A percentile compares a stretch with the other conserved stretches of the same genome.
These are phyloP conservation scores for Coregonus sp. DNA, from an alignment of 2,797 vertebrate genomes.

Conservation along the genomic window DNA sequence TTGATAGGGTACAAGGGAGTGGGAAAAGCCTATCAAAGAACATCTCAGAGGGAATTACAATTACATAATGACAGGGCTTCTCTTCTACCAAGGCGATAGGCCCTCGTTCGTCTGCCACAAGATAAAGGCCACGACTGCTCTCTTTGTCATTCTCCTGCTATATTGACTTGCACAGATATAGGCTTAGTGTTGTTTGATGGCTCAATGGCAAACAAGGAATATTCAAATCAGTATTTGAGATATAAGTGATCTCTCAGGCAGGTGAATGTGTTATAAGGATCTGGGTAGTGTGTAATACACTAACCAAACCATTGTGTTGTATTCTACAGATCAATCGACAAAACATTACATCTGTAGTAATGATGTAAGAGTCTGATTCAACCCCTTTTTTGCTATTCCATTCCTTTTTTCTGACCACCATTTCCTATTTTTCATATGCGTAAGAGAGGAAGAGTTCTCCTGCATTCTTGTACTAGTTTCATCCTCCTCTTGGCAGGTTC, in stretches of 20 bases:
- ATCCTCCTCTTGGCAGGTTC: neutral
- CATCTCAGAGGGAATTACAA: slow-evolving; percentile 77
- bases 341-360: neutral
- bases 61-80: slow-evolving; percentile 73
- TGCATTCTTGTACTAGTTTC: too few relatives aligned
- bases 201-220: neutral
- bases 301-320: neutral
- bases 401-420: neutral
- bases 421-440: neutral
- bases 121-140: neutral
- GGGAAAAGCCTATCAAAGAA: slow-evolving; percentile 69
- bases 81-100: slow-evolving; percentile 62
- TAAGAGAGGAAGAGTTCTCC: slow-evolving; percentile 7
- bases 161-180: neutral
- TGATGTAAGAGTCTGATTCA: neutral
- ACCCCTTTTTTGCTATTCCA: neutral
- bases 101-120: slow-evolving; percentile 57
- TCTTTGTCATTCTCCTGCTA: slow-evolving; percentile 36
- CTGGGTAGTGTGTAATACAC: neutral
- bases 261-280: neutral
- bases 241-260: slow-evolving; percentile 34
- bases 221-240: slow-evolving; percentile 17
- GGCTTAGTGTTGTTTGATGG: neutral
- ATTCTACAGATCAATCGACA: slow-evolving; percentile 20
- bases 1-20: slow-evolving; percentile 73